Evolutionary conservation across 2,888 invertebrate genomes (phyloP), one percentile per base, ranked within the genome.

Genomic region (Amblyteles armatorius): DNA sequence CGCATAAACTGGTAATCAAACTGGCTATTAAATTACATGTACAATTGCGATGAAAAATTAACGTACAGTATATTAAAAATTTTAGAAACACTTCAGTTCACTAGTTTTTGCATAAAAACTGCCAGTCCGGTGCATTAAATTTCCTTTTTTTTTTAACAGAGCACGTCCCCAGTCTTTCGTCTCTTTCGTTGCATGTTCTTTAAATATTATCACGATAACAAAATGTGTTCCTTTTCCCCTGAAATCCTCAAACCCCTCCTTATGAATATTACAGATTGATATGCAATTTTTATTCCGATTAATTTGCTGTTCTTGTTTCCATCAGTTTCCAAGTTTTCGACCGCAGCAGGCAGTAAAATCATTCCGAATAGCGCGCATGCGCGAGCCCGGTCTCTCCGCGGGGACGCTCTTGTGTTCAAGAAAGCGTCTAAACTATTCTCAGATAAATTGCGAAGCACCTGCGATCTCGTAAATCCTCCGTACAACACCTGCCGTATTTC

Each of bases 361-460:
- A 36, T 68, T 87, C 85, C 13, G 50, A 86, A 87, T 52, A n/a
- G 16, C 50, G 74, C 85, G 85, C 84, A 22, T 81, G 81, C 86
- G 86, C 84, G 44, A 7, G 9, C 22, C 9, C 3, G 3, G 5
- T 68, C 83, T 55, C 82, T 52, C 36, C 44, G 52, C 33, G n/a
- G 33, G n/a, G 69, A 4, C 89, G 90, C 88, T 83, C 44, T 19
- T 79, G 29, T 63, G 79, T 78, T 89, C 89, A 89, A 86, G 63
- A 82, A 76, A 88, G 69, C n/a, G 72, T 81, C 77, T 86, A 87
- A 86, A 88, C 9, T 1, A 68, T 6, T 48, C 40, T 71, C n/a
- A 5, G 65, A 33, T 55, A 68, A 79, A 68, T 65, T 19, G 5
- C 63, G 44, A 26, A 52, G 13, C 26, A 44, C 73, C 65, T 26